Evolutionary conservation across 1,140 invertebrate species (phyloP), one percentile per base, ranked within the genome.

Genomic region (Parapsyche elsis): DNA sequence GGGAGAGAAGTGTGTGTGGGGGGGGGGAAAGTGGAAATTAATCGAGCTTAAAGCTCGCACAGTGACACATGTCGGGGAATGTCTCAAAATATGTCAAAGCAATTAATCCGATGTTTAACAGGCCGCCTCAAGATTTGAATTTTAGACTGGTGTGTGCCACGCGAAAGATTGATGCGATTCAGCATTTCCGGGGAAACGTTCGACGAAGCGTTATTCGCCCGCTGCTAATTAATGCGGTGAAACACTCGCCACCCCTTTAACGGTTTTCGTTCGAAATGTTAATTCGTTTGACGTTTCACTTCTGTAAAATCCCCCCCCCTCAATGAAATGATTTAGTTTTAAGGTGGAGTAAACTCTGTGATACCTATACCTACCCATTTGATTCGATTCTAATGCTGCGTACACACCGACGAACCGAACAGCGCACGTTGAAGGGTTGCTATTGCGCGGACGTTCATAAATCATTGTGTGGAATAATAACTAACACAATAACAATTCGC

Each of bases 21-120:
- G 59, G 26, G 70, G 30, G 76, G 24, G 9, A 24, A 45, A 23
- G 12, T 16, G 38, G 24, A 38, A 82, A 67, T 82, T 82, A 82
- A 82, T 82, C 76, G 81, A 82, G 75, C 81, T 75, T 77, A 78
- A 82, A 80, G 75, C 80, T 78, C 61, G 73, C 57, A 44, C 44
- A 19, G 59, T 67, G 81, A 80, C 81, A 64, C 71, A 71, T 79
- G 81, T 76, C 44, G 53, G 49, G 49, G 49, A 71, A 79, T 26
- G 78, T 59, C 73, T 80, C 79, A 70, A 80, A 82, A 77, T 74
- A 74, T 82, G 81, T 82, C 79, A 80, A 76, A 80, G 78, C 78
- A 82, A 82, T 82, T 82, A 82, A 82, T 80, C 70, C 45, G 79
- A 82, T 82, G 81, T 80, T 82, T 78, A 80, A 78, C 70, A 38